phyloP scores from a whole-genome alignment of 2,888 invertebrate genomes.

The Tenthredo livida region DNA sequence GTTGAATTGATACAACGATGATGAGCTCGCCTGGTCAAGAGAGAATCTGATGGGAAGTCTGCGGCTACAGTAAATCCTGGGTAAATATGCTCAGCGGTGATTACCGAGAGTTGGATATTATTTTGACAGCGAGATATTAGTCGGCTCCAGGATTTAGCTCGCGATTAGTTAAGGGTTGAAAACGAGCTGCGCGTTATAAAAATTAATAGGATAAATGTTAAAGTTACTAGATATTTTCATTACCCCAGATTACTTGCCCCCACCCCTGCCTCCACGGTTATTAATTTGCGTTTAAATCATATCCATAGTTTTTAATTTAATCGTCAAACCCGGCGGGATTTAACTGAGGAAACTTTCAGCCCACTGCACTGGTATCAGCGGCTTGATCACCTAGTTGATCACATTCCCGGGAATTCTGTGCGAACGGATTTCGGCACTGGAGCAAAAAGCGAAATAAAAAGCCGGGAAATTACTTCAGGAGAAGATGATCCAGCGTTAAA shows the following conservation, averaged over 20 bases:
- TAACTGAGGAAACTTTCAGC: neutral
- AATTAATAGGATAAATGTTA: slow-evolving; percentile 40
- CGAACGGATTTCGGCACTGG: neutral
- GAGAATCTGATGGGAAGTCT: neutral
- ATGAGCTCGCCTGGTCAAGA: neutral
- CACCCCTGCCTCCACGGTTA: neutral
- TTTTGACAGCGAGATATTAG: slow-evolving; percentile 33
- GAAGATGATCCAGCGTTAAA: slow-evolving; percentile 54
- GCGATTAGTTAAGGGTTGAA: neutral
- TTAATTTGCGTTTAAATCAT: neutral
- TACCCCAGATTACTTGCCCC: slow-evolving; percentile 58
- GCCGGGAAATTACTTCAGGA: neutral
- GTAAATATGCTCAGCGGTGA: slow-evolving; percentile 23
- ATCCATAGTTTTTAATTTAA: neutral
- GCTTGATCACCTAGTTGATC: neutral
- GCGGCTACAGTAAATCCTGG: neutral
- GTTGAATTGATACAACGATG: neutral
- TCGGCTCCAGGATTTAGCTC: neutral
- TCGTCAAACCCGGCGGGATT: neutral
- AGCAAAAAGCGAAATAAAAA: neutral
- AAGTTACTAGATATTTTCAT: slow-evolving; percentile 61
- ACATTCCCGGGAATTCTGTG: neutral
- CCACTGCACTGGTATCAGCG: neutral
- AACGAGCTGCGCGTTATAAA: neutral
- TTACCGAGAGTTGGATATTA: slow-evolving; percentile 36